These are phyloP conservation scores for Cheilosia vulpina DNA, from an alignment of 2,888 invertebrate genomes.

Conservation along the genomic window DNA sequence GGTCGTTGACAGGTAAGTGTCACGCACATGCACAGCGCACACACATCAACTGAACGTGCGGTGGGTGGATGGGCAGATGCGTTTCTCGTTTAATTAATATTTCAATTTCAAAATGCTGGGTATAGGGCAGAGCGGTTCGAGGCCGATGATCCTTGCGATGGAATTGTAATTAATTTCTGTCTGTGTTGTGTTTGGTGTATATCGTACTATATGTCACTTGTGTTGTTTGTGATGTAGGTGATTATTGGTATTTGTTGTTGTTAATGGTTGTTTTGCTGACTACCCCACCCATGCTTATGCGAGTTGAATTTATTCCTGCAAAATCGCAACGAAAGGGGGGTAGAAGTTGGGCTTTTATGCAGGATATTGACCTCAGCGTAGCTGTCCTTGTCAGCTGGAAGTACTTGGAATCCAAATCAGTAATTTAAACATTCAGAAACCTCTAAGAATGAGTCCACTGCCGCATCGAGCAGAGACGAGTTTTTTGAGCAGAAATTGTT, in stretches of 20 bases:
- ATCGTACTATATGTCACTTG: constrained; percentile 10
- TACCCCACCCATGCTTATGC: constrained; percentile 27
- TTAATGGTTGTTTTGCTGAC: constrained; percentile 17
- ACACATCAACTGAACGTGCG: background rate
- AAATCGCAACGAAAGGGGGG: too few species aligned
- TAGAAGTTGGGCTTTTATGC: too few species aligned
- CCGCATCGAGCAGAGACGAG: too few species aligned
- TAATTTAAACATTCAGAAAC: too few species aligned
- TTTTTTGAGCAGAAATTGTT: too few species aligned
- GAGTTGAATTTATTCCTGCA: background rate
- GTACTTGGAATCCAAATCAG: too few species aligned
- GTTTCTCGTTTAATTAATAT: constrained; percentile 64
- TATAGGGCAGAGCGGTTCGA: too few species aligned
- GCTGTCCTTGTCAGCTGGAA: too few species aligned
- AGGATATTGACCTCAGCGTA: too few species aligned
- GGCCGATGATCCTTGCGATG: constrained; percentile 28
- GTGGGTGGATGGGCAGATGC: background rate
- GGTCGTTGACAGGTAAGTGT: constrained; percentile 65
- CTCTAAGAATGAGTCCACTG: too few species aligned
- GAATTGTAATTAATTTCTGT: constrained; percentile 66
- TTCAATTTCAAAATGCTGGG: constrained; percentile 15
- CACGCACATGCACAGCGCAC: constrained; percentile 17
- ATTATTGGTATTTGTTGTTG: constrained; percentile 41
- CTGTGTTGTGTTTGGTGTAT: constrained; percentile 37
- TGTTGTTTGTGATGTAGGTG: constrained; percentile 2